These are phyloP conservation scores for Heloderma charlesbogerti DNA, from an alignment of 2,113 vertebrate species.

Conservation along the genomic window DNA sequence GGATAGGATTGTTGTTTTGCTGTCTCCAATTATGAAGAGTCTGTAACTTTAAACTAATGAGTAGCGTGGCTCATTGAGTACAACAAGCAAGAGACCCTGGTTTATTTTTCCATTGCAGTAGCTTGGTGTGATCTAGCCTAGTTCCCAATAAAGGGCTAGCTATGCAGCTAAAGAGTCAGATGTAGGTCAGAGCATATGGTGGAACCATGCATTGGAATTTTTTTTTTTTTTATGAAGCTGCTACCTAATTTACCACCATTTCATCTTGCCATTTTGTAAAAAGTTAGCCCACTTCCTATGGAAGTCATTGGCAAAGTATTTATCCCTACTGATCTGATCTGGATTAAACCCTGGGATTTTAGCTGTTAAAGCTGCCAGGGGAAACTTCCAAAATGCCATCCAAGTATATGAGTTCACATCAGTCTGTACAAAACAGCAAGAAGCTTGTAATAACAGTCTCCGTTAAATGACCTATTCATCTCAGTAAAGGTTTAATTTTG, in stretches of 20 bases:
- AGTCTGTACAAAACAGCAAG: not conserved
- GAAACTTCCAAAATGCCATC: not conserved
- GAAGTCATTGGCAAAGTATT: not conserved
- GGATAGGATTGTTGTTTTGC: conserved; percentile 5
- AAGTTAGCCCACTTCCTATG: not conserved
- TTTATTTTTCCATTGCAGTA: not conserved
- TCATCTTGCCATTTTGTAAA: not conserved
- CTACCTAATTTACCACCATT: not conserved
- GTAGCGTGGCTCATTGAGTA: not conserved
- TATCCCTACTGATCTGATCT: not conserved
- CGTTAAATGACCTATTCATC: not conserved
- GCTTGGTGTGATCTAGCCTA: not conserved
- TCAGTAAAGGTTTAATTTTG: not conserved
- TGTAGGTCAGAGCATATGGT: not conserved
- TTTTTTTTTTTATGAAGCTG: not conserved
- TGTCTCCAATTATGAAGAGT: not conserved
- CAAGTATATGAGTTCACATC: not conserved
- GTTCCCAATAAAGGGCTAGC: not conserved
- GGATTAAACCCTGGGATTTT: not conserved
- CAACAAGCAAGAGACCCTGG: not conserved
- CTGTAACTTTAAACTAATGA: conserved; percentile 5
- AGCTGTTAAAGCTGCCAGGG: not conserved
- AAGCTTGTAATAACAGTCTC: not conserved
- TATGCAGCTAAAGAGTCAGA: not conserved
- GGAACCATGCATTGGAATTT: not conserved